A percentile compares a stretch with the other conserved stretches of the same genome.
These are phyloP conservation scores for Eledona agricola DNA, from an alignment of 2,888 invertebrate genomes.

Conservation along the genomic window DNA sequence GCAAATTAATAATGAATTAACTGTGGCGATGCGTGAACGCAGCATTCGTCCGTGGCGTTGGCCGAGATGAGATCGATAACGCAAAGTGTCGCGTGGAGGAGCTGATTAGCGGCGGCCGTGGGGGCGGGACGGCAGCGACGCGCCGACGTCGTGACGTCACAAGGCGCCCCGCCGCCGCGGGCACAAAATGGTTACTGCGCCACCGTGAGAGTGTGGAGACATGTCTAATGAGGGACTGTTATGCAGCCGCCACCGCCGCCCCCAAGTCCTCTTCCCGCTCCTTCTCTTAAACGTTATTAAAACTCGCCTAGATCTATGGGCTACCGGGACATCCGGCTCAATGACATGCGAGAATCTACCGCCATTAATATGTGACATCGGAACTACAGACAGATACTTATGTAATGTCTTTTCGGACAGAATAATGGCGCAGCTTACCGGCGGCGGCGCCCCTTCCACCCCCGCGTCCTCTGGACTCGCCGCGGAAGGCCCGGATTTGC, in stretches of 20 bases:
- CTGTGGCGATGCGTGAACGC: slow-evolving; percentile 49
- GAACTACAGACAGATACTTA: slow-evolving; percentile 19
- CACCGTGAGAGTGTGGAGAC: slow-evolving; percentile 53
- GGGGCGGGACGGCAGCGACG: slow-evolving; percentile 54
- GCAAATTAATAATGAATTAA: slow-evolving; percentile 44
- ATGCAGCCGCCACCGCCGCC: slow-evolving; percentile 28
- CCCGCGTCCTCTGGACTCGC: too few species aligned
- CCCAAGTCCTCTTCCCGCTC: slow-evolving; percentile 20
- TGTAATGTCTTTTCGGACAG: slow-evolving; percentile 21
- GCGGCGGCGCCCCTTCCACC: neutral
- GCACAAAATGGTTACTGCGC: slow-evolving; percentile 57
- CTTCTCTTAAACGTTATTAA: slow-evolving; percentile 50
- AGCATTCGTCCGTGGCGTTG: slow-evolving; percentile 31
- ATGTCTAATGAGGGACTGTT: slow-evolving; percentile 52
- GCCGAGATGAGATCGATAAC: slow-evolving; percentile 57
- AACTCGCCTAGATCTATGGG: slow-evolving; percentile 49
- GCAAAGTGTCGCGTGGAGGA: slow-evolving; percentile 56
- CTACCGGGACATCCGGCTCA: slow-evolving; percentile 38
- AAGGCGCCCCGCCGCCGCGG: slow-evolving; percentile 55
- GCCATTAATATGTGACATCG: slow-evolving; percentile 40
- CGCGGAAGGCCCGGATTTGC: too few species aligned
- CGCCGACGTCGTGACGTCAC: slow-evolving; percentile 46
- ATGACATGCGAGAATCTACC: slow-evolving; percentile 40
- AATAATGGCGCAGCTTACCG: slow-evolving; percentile 10
- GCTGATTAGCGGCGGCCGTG: slow-evolving; percentile 42